Evolutionary conservation across 2,113 vertebrate species (phyloP).

Genomic region (Caranx ignobilis): DNA sequence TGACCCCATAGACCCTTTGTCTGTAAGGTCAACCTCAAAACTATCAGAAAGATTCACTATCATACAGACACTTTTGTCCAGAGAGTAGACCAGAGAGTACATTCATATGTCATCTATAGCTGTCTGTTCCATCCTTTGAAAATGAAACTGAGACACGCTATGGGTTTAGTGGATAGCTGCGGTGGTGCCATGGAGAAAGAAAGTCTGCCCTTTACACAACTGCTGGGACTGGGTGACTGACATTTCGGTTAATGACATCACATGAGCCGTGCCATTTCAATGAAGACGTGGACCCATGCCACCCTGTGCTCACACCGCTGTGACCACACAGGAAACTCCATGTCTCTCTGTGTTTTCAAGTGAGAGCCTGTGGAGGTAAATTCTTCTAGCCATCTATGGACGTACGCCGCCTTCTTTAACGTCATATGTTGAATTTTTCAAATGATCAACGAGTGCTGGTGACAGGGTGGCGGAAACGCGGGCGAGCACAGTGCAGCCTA

Average conservation of each 20-base stretch:
- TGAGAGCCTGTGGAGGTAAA: conserved; percentile 39
- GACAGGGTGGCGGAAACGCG: conserved; percentile 9
- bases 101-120: conserved; percentile 5
- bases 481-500: background rate
- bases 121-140: conserved; percentile 22
- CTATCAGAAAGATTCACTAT: background rate
- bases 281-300: conserved; percentile 70
- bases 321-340: conserved; percentile 72
- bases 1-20: background rate
- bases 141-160: conserved; percentile 29
- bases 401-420: conserved; percentile 11
- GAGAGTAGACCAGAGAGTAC: background rate
- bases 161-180: conserved; percentile 47
- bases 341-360: conserved; percentile 57
- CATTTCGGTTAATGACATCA: conserved; percentile 78
- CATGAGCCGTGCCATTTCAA: conserved; percentile 67
- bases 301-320: conserved; percentile 59
- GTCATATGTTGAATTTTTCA: conserved; percentile 31
- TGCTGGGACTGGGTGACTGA: conserved; percentile 65
- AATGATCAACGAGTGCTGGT: conserved; percentile 26
- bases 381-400: conserved; percentile 46
- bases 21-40: background rate
- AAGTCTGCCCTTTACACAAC: conserved; percentile 72
- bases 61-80: background rate
- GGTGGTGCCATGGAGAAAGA: conserved; percentile 48